A percentile compares a stretch with the other conserved stretches of the same genome.
phyloP scores from a whole-genome alignment of 2,888 invertebrate species.

The Monoplex corrugatus region DNA sequence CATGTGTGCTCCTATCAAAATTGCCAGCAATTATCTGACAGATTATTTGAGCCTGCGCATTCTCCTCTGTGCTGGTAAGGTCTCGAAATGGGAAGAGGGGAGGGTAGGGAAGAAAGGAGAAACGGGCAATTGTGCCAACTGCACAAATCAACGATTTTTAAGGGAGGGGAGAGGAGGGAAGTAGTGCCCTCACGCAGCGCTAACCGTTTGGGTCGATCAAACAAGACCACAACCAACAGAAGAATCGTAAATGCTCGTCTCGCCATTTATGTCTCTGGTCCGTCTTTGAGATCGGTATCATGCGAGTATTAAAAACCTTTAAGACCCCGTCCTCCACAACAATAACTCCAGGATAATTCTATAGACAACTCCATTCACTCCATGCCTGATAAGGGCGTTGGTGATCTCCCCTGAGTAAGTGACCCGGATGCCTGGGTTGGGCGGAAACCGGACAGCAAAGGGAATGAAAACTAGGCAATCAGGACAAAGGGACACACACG shows the following conservation, averaged over 20 bases:
- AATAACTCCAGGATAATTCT: background rate
- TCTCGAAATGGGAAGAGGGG: too few species aligned
- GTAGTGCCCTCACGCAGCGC: background rate
- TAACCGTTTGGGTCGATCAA: background rate
- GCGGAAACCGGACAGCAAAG: conserved; percentile 17
- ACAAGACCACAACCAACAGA: background rate
- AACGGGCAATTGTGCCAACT: too few species aligned
- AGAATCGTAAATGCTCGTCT: background rate
- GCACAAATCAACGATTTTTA: too few species aligned
- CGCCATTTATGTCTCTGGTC: background rate
- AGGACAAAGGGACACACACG: too few species aligned
- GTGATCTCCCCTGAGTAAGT: conserved; percentile 20
- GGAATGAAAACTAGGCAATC: too few species aligned
- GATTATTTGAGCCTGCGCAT: too few species aligned
- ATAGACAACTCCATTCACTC: background rate
- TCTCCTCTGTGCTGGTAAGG: too few species aligned
- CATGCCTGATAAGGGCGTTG: background rate
- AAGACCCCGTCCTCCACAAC: background rate
- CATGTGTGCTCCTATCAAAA: too few species aligned
- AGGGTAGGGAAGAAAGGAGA: too few species aligned
- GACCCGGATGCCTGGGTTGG: conserved; percentile 34
- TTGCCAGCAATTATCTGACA: too few species aligned
- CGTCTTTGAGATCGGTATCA: background rate
- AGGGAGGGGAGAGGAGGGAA: too few species aligned
- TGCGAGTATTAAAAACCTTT: background rate